These are phyloP conservation scores for Tinea pellionella DNA, from an alignment of 2,888 invertebrate species.

Conservation along the genomic window DNA sequence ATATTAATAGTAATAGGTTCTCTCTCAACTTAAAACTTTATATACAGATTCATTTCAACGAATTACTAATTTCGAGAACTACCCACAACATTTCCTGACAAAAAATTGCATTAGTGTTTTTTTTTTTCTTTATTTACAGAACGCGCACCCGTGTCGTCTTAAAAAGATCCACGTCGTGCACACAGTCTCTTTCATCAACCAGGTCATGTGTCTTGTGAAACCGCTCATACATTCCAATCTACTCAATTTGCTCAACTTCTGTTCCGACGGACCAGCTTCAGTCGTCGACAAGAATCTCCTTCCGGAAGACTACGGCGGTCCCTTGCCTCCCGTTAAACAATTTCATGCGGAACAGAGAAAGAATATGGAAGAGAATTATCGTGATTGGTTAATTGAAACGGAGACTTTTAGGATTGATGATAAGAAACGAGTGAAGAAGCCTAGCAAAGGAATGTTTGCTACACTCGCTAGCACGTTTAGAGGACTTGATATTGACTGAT, in stretches of 20 bases:
- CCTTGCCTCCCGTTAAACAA: constrained; percentile 57
- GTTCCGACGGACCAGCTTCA: constrained; percentile 58
- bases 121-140: constrained; percentile 39
- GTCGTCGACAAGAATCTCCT: constrained; percentile 53
- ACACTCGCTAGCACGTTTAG: constrained; percentile 62
- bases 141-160: constrained; percentile 74
- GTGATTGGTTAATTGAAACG: constrained; percentile 72
- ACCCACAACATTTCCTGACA: too few relatives aligned
- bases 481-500: constrained; percentile 59
- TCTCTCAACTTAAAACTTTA: too few relatives aligned
- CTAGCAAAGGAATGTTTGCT: constrained; percentile 60
- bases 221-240: constrained; percentile 74
- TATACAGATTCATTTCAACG: too few relatives aligned
- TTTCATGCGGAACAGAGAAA: constrained; percentile 69
- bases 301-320: constrained; percentile 73
- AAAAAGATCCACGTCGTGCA: constrained; percentile 75
- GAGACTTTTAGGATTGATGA: constrained; percentile 66
- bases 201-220: constrained; percentile 74
- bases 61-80: too few relatives aligned
- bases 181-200: constrained; percentile 75
- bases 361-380: constrained; percentile 69
- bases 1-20: too few relatives aligned
- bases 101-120: constrained; percentile 4
- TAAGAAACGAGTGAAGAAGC: constrained; percentile 57
- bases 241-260: constrained; percentile 70